Base-by-base conservation (phyloP, 2,888 invertebrate species). In the Liodrosophila aerea region DNA sequence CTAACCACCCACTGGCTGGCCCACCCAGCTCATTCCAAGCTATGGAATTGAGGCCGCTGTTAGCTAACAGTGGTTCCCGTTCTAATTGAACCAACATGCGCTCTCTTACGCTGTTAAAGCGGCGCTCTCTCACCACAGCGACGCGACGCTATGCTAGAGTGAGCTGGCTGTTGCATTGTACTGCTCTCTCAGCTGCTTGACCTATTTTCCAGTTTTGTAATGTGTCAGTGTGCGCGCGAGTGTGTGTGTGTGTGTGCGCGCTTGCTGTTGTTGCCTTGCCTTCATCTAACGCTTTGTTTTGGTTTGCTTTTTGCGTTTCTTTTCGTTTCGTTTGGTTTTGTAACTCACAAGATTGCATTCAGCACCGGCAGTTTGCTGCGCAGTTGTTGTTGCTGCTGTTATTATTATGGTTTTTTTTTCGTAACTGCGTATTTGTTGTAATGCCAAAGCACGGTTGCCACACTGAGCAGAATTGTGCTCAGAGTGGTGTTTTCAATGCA, bases 351-450 rank as follows among this genome's bases (percentile, higher is more conserved):
- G 71, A 80, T 80, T 83, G 85, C 80, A 70, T 70, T 60, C 40
- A 73, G 56, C 46, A 52, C 59, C 60, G 59, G 56, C 61, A 39
- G 34, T 44, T n/a, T 30, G 41, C 56, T 41, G 56, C 39, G 49
- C 56, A 50, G 56, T 22, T 54, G 22, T 34, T 67, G 33, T 43
- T 18, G 33, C 22, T 12, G 12, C 12, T 2, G 12, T 11, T 12
- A 4, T 7, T 39, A 9, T 22, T 18, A n/a, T 39, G 7, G 9
- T 22, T n/a, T 16, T 15, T 16, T n/a, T 22, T 80, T 73, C 62
- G 64, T 80, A 82, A 82, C 67, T 84, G 82, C 77, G 84, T 81
- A 78, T 85, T 85, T 77, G 75, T 77, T 85, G 83, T 84, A 73
- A 68, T 22, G 22, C n/a, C n/a, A n/a, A n/a, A n/a, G n/a, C n/a